phyloP scores from a whole-genome alignment of 1,140 invertebrate species.

The Anastrepha ludens region DNA sequence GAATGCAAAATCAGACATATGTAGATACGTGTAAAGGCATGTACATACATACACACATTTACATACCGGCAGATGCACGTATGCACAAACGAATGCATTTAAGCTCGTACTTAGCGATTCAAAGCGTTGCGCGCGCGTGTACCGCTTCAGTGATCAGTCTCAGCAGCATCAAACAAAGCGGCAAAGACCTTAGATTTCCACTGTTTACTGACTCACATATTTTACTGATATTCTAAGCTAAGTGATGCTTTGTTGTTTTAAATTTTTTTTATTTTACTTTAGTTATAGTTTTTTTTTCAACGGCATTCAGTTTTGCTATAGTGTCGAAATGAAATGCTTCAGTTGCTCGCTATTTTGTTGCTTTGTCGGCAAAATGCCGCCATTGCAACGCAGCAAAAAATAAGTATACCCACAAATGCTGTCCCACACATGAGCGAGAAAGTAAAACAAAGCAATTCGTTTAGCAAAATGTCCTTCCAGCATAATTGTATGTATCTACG shows the following conservation, averaged over 20 bases:
- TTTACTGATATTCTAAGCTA: neutral
- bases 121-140: constrained; percentile 40
- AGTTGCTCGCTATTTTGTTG: neutral
- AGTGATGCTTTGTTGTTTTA: neutral
- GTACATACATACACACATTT: neutral
- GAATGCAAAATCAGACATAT: constrained; percentile 43
- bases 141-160: constrained; percentile 51
- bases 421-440: too few species aligned
- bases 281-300: neutral
- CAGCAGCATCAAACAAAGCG: constrained; percentile 46
- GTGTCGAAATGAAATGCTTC: constrained; percentile 42
- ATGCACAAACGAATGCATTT: constrained; percentile 4
- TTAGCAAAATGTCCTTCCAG: neutral
- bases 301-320: neutral
- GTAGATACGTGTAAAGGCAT: neutral
- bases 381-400: neutral
- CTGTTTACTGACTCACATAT: neutral
- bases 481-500: neutral
- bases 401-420: neutral
- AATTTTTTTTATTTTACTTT: neutral
- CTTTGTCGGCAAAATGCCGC: constrained; percentile 20
- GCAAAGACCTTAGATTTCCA: neutral
- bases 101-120: constrained; percentile 14
- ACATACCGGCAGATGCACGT: neutral
- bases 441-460: neutral